A percentile compares a stretch with the other conserved stretches of the same genome.
These are phyloP conservation scores for Danio rerio DNA, from an alignment of 2,113 vertebrate genomes.

Conservation along the genomic window GRCz12tu NC_133194.1:26502001-26502500, in stretches of 20 bases:
- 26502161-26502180: slow-evolving; percentile 20
- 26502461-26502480: no score
- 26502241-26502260: slow-evolving; percentile 45
- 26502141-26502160: slow-evolving; percentile 39
- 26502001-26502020: slow-evolving; percentile 38
- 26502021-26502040: slow-evolving; percentile 35
- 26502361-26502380: no score
- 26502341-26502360: no score
- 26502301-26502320: no score
- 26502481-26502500: no score
- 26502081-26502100: slow-evolving; percentile 31
- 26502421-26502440: no score
- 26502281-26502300: not conserved
- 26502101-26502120: slow-evolving; percentile 4
- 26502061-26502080: slow-evolving; percentile 34
- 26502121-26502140: slow-evolving; percentile 37
- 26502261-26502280: not conserved
- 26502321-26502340: no score
- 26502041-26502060: slow-evolving; percentile 30
- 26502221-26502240: slow-evolving; percentile 18
- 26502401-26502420: no score
- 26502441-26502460: no score
- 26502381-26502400: no score
- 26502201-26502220: slow-evolving; percentile 41
- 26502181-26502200: slow-evolving; percentile 32